These are phyloP conservation scores for Drosophila rufa DNA, from an alignment of 1,140 invertebrate genomes.

Conservation along the genomic window DNA sequence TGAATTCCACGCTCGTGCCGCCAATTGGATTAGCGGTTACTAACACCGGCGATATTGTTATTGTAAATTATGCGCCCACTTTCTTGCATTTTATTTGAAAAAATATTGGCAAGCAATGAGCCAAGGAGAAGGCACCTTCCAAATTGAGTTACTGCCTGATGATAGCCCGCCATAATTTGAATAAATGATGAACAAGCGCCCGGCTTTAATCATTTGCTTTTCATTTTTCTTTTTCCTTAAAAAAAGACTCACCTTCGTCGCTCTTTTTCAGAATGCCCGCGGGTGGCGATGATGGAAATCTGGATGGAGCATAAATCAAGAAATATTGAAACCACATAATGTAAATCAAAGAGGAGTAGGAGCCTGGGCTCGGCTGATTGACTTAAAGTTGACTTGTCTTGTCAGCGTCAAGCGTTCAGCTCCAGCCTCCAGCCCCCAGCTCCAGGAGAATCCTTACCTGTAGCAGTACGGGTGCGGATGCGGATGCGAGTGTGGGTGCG, in stretches of 20 bases:
- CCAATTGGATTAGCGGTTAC: conserved; percentile 84
- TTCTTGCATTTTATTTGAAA: conserved; percentile 64
- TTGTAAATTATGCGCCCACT: conserved; percentile 78
- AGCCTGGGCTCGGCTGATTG: conserved; percentile 49
- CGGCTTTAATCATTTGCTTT: conserved; percentile 72
- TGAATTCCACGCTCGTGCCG: conserved; percentile 71
- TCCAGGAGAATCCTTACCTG: conserved; percentile 55
- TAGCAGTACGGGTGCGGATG: conserved; percentile 77
- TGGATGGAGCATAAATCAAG: conserved; percentile 58
- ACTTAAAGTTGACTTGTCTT: conserved; percentile 77
- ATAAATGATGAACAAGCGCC: conserved; percentile 71
- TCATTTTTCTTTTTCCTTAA: conserved; percentile 43
- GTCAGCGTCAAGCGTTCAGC: conserved; percentile 32
- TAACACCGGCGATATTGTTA: conserved; percentile 81
- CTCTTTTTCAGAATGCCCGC: conserved; percentile 82
- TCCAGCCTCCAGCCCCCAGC: too few species aligned
- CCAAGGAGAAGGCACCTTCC: conserved; percentile 9
- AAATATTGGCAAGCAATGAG: conserved; percentile 25
- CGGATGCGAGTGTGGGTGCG: conserved; percentile 78
- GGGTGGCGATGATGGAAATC: conserved; percentile 83
- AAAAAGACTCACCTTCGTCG: conserved; percentile 80
- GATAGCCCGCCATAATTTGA: conserved; percentile 68
- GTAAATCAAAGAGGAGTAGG: conserved; percentile 2
- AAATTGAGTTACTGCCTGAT: conserved; percentile 76
- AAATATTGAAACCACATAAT: conserved; percentile 51